phyloP scores from a whole-genome alignment of 2,888 invertebrate species.

The Bellardia bayeri region DNA sequence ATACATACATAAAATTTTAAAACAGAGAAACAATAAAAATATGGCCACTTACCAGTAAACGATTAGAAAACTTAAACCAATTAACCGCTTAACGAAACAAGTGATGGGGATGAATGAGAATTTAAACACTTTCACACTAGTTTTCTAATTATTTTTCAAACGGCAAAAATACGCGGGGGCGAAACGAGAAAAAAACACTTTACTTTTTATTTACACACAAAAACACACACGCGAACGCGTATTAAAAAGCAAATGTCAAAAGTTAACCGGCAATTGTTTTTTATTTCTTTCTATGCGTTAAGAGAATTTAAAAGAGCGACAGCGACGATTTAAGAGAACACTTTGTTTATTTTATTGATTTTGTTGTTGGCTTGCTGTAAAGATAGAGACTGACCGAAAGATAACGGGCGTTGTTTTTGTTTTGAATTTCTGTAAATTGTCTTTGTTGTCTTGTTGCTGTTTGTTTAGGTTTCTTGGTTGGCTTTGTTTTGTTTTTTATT shows the following conservation, averaged over 20 bases:
- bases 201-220: slow-evolving; percentile 23
- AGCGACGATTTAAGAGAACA: slow-evolving; percentile 52
- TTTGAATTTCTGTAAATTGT: slow-evolving; percentile 50
- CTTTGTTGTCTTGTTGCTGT: slow-evolving; percentile 12
- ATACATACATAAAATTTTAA: neutral
- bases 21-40: slow-evolving; percentile 22
- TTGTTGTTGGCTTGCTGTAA: neutral
- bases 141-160: slow-evolving; percentile 55
- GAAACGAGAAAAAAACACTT: slow-evolving; percentile 10
- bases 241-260: slow-evolving; percentile 64
- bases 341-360: neutral
- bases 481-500: slow-evolving; percentile 21
- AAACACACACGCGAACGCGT: slow-evolving; percentile 34
- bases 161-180: slow-evolving; percentile 12
- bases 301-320: neutral
- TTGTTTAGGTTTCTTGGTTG: slow-evolving; percentile 47
- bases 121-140: slow-evolving; percentile 65
- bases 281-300: neutral
- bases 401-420: slow-evolving; percentile 71
- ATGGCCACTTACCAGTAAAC: slow-evolving; percentile 64
- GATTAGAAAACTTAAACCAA: slow-evolving; percentile 65
- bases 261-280: slow-evolving; percentile 67
- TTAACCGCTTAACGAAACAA: slow-evolving; percentile 63
- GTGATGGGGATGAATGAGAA: slow-evolving; percentile 52
- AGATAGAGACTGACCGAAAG: neutral